phyloP scores from a whole-genome alignment of 2,113 vertebrate genomes.

The Crypturellus undulatus region DNA sequence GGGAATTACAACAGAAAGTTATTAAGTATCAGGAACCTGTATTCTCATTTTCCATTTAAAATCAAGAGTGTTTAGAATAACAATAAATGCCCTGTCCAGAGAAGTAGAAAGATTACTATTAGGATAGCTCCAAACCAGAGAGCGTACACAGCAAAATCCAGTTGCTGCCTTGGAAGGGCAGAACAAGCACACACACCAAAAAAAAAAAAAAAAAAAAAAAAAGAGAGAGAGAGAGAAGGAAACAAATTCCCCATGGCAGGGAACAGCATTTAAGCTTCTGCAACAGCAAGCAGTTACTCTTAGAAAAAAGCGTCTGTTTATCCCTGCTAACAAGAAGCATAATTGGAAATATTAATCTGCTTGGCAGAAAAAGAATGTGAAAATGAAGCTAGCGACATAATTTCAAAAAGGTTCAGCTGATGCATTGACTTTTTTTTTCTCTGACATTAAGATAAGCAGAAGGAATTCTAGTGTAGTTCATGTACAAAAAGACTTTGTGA shows the following conservation, averaged over 20 bases:
- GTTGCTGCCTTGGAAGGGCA: neutral
- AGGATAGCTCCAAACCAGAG: neutral
- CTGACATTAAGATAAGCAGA: neutral
- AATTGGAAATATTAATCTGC: neutral
- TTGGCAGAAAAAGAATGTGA: neutral
- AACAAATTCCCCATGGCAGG: neutral
- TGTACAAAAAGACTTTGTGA: neutral
- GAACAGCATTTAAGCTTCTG: neutral
- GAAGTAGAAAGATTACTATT: neutral
- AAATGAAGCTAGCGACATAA: neutral
- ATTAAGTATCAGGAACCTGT: neutral
- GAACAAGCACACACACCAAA: neutral
- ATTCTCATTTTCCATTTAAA: neutral
- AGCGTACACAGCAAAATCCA: accelerated
- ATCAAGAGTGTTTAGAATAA: neutral
- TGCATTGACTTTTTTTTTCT: neutral
- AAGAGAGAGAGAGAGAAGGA: neutral
- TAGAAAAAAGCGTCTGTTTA: neutral
- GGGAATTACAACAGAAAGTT: neutral
- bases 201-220: neutral
- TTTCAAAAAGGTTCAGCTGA: neutral
- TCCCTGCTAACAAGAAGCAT: neutral
- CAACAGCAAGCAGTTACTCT: neutral
- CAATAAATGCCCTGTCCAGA: neutral
- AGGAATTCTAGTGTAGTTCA: neutral